Evolutionary conservation across 1,140 invertebrate genomes (phyloP), one percentile per base, ranked within the genome.

Genomic region (Scaptomyza pallida): DNA sequence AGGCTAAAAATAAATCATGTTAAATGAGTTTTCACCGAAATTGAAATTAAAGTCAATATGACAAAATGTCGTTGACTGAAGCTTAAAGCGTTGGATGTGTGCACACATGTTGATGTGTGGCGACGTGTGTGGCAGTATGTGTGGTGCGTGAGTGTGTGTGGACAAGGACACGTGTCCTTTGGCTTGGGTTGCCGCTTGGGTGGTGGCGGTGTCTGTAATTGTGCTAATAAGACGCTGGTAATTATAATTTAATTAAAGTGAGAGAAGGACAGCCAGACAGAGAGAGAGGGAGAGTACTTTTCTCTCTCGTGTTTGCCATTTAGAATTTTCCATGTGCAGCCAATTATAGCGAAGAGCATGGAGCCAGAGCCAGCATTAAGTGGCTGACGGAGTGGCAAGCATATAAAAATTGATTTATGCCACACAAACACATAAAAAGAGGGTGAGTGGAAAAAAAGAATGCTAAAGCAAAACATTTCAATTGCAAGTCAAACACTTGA

Each of bases 201-300:
- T 45, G 15, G 55, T 45, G 17, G 60, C 47, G 15, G 61, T 67
- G 48, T 45, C 81, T 67, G 69, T 86, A 80, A 85, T 86, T 86
- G 73, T 43, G 69, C 73, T 81, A 85, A 85, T 88, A 86, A 68
- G 70, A 63, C 59, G 54, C 74, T 81, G 78, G 74, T 81, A 86
- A 86, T 88, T 86, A 86, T 86, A 86, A 86, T 86, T 88, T 78
- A 86, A 86, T 86, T 88, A 82, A 75, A 72, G 55, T n/a, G 33
- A 2, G 9, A 12, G 10, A 12, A 5, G 9, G 6, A n/a, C n/a
- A n/a, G n/a, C n/a, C n/a, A n/a, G n/a, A n/a, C n/a, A n/a, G n/a
- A 12, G 33, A 35, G 2, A 3, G 33, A n/a, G 12, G 8, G 12
- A 4, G 3, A 37, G 3, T n/a, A 12, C 12, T n/a, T 37, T 37